A percentile compares a stretch with the other conserved stretches of the same genome.
phyloP scores from a whole-genome alignment of 2,797 vertebrate genomes.

The Muscicapa striata region DNA sequence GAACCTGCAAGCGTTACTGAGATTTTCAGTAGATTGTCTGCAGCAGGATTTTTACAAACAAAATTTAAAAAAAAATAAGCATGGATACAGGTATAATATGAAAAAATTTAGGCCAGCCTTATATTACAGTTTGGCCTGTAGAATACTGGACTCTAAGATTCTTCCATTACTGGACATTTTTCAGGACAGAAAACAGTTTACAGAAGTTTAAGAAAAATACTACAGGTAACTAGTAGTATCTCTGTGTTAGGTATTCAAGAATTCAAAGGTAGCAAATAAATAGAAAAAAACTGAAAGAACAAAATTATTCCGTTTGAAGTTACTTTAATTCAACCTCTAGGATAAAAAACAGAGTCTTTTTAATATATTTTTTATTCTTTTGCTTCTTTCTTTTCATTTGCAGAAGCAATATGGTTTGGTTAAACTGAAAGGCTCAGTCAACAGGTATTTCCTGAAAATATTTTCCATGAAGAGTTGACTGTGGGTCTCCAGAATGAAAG shows the following conservation, averaged over 20 bases:
- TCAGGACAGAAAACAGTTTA: not conserved
- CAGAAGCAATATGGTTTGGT: constrained; percentile 70
- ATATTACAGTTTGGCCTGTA: not conserved
- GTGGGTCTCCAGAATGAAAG: constrained; percentile 75
- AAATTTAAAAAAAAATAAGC: fast-evolving
- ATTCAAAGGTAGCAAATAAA: not conserved
- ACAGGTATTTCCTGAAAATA: constrained; percentile 83
- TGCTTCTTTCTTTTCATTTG: constrained; percentile 1
- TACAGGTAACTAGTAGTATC: not conserved
- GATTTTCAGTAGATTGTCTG: not conserved
- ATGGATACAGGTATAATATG: not conserved
- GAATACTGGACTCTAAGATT: not conserved
- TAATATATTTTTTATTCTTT: too few relatives aligned
- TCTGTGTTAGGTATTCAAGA: not conserved
- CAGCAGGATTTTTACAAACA: not conserved
- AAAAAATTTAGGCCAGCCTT: not conserved
- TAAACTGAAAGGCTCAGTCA: constrained; percentile 77
- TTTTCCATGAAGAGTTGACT: constrained; percentile 75
- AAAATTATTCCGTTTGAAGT: too few relatives aligned
- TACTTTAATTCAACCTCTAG: too few relatives aligned
- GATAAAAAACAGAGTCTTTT: too few relatives aligned
- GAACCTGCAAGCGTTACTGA: not conserved
- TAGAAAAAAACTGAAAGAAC: not conserved
- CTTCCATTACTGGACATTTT: not conserved
- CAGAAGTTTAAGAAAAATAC: not conserved